Percentiles rank a stretch among this genome's conserved stretches.
These are phyloP conservation scores for Polyodon spathula DNA, from an alignment of 2,113 vertebrate species.

Conservation along the genomic window DNA sequence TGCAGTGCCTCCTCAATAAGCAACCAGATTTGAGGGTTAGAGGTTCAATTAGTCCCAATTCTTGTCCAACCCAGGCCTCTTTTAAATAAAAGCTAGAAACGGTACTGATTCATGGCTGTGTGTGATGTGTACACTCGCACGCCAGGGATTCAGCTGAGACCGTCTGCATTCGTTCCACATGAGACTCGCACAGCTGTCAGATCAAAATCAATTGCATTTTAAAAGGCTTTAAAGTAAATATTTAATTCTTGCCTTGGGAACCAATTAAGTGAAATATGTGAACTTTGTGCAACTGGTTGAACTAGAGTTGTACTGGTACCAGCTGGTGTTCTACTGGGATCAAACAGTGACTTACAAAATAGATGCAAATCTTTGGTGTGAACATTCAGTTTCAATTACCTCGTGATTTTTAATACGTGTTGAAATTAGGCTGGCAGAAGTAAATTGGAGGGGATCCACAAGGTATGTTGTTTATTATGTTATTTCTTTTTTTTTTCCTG, in stretches of 20 bases:
- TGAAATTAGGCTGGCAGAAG: slow-evolving; percentile 61
- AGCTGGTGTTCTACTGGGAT: slow-evolving; percentile 45
- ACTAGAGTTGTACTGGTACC: slow-evolving; percentile 62
- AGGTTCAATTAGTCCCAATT: slow-evolving; percentile 28
- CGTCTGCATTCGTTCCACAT: slow-evolving; percentile 35
- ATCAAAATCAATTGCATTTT: slow-evolving; percentile 51
- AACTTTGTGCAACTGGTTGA: slow-evolving; percentile 63
- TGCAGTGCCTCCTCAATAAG: slow-evolving; percentile 4
- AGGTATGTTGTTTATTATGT: slow-evolving; percentile 65
- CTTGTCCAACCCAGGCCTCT: slow-evolving; percentile 19
- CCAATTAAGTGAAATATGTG: slow-evolving; percentile 65
- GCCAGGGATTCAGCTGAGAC: slow-evolving; percentile 33
- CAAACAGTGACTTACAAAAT: not conserved
- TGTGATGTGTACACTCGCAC: slow-evolving; percentile 28
- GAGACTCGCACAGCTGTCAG: slow-evolving; percentile 46
- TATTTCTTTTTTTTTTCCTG: slow-evolving; percentile 59
- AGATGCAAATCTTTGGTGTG: slow-evolving; percentile 60
- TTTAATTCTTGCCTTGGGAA: slow-evolving; percentile 61
- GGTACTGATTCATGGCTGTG: slow-evolving; percentile 28
- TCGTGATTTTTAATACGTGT: slow-evolving; percentile 64
- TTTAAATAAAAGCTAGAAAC: slow-evolving; percentile 15
- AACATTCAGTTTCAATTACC: slow-evolving; percentile 61
- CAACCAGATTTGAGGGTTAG: slow-evolving; percentile 21
- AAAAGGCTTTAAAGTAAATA: slow-evolving; percentile 49
- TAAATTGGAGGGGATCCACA: slow-evolving; percentile 58